phyloP scores from a whole-genome alignment of 2,797 vertebrate genomes.

The Aldrovandia affinis region DNA sequence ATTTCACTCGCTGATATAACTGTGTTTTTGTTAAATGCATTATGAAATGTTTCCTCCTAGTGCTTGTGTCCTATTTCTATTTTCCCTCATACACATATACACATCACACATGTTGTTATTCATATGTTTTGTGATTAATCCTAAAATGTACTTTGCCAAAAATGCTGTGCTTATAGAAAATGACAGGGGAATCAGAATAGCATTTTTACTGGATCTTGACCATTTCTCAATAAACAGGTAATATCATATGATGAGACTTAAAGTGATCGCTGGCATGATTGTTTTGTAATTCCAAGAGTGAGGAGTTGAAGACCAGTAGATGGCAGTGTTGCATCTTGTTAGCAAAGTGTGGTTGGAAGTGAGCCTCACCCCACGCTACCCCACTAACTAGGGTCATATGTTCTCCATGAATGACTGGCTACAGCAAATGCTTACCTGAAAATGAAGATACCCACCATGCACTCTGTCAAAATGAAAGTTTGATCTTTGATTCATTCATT shows the following conservation, averaged over 20 bases:
- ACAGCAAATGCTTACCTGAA: neutral
- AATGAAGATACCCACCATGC: neutral
- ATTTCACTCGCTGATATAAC: no score
- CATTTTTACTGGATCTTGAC: neutral
- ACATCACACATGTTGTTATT: neutral
- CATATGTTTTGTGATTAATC: neutral
- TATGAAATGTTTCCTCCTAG: neutral
- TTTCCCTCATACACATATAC: neutral
- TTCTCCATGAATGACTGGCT: neutral
- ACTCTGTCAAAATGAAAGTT: neutral
- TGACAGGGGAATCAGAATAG: neutral
- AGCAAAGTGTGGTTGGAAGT: neutral
- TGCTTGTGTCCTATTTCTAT: neutral
- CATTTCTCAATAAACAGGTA: neutral
- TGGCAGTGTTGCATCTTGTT: slow-evolving; percentile 17
- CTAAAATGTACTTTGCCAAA: neutral
- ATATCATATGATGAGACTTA: neutral
- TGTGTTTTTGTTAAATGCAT: no score
- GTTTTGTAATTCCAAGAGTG: neutral
- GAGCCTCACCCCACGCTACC: neutral
- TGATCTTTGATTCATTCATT: neutral
- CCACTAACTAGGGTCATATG: neutral
- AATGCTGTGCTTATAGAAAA: neutral
- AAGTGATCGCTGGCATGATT: neutral
- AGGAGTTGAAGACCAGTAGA: neutral